Evolutionary conservation across 2,888 invertebrate species (phyloP).

Genomic region (Parasteatoda lunata): DNA sequence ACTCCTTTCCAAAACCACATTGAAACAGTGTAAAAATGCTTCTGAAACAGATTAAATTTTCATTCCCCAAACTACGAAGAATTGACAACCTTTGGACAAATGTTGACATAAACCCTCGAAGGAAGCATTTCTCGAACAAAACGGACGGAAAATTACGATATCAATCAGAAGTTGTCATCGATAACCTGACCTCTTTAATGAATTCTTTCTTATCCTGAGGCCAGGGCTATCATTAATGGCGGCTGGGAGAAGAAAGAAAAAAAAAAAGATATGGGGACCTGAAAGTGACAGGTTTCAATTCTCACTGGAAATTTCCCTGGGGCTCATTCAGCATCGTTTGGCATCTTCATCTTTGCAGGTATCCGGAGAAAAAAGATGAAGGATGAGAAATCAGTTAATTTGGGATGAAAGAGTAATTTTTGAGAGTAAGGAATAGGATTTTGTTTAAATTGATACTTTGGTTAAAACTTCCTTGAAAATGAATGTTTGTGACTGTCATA

Average conservation of each 20-base stretch:
- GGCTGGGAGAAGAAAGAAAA: background rate
- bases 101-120: background rate
- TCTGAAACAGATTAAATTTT: too few species aligned
- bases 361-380: background rate
- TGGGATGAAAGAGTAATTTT: background rate
- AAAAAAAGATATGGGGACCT: conserved; percentile 2
- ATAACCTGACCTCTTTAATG: conserved; percentile 39
- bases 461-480: too few species aligned
- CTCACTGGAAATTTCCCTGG: conserved; percentile 20
- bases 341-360: background rate
- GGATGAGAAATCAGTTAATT: conserved; percentile 17
- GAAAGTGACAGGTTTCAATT: conserved; percentile 39
- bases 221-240: conserved; percentile 24
- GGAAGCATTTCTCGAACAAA: background rate
- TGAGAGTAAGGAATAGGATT: background rate
- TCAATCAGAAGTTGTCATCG: conserved; percentile 28
- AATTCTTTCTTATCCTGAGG: conserved; percentile 10
- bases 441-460: too few species aligned
- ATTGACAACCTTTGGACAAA: background rate
- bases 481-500: too few species aligned
- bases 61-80: too few species aligned
- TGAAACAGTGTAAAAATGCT: too few species aligned
- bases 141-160: conserved; percentile 17
- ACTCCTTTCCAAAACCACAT: too few species aligned
- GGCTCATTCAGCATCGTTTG: background rate